Percentiles rank a stretch among this genome's conserved stretches.
These are phyloP conservation scores for Drosophila suzukii DNA, from an alignment of 1,140 invertebrate genomes.

Conservation along the genomic window DNA sequence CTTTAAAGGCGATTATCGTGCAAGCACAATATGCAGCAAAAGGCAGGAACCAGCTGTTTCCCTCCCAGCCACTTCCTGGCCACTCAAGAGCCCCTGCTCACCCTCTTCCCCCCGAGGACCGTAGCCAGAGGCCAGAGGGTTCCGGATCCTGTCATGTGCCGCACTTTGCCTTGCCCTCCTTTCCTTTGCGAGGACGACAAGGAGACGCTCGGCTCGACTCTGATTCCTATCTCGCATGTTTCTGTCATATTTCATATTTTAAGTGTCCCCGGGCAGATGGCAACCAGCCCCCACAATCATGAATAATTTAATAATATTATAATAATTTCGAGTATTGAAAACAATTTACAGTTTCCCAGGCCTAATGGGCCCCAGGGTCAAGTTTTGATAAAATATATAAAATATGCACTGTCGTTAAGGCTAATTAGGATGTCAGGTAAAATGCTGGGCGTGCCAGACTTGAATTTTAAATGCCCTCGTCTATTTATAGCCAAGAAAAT, in stretches of 20 bases:
- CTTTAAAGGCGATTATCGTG: slow-evolving; percentile 43
- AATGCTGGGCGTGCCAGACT: background rate
- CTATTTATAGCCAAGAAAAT: slow-evolving; percentile 43
- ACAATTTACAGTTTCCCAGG: slow-evolving; percentile 61
- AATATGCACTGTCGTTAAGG: slow-evolving; percentile 39
- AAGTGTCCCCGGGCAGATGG: slow-evolving; percentile 51
- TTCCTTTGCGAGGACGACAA: slow-evolving; percentile 18
- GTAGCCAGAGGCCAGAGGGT: slow-evolving; percentile 22
- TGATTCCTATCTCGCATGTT: slow-evolving; percentile 62
- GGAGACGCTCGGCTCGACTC: slow-evolving; percentile 2
- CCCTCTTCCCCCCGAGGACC: background rate
- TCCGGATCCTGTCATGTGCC: slow-evolving; percentile 37
- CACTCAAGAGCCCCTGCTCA: slow-evolving; percentile 14
- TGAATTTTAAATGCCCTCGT: slow-evolving; percentile 22
- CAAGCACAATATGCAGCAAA: slow-evolving; percentile 14
- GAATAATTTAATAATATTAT: slow-evolving; percentile 67
- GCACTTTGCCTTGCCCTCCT: slow-evolving; percentile 15
- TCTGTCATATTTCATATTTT: slow-evolving; percentile 63
- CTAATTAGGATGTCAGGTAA: slow-evolving; percentile 47
- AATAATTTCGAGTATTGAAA: slow-evolving; percentile 61
- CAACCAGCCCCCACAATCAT: slow-evolving; percentile 31
- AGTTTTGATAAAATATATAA: slow-evolving; percentile 52
- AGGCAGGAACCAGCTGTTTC: slow-evolving; percentile 21
- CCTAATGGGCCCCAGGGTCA: slow-evolving; percentile 23
- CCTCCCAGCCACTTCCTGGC: slow-evolving; percentile 26